Evolutionary conservation across 2,113 vertebrate genomes (phyloP), one percentile per base, ranked within the genome.

Genomic region (Leucopsar rothschildi): DNA sequence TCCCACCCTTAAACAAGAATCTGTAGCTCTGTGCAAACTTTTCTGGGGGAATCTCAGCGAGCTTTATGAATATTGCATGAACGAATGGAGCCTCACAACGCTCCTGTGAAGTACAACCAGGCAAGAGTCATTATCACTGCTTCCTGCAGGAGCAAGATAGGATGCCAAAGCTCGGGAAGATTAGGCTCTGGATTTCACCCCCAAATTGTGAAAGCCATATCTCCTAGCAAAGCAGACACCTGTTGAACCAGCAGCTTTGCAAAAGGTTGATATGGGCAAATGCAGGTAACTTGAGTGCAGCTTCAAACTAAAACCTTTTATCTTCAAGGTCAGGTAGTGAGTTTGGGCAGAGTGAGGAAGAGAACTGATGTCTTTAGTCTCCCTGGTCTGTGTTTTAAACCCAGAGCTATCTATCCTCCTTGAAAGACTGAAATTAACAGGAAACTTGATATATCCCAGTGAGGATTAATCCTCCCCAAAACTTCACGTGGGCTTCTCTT

Each of bases 31-130:
- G 85, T 60, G 49, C 35, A 70, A 77, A 83, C 90, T 88, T 63
- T 70, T 71, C 47, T 93, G 70, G 72, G 85, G 68, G 71, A 94
- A 94, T 92, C 92, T 95, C 68, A 27, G 92, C 21, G 63, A 73
- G 60, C 55, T 76, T 93, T 77, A 93, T 93, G 82, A 75, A 94
- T 94, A 60, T 63, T 90, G 79, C 25, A 86, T 88, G 92, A 73
- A 39, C 8, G 64, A 66, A 45, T 27, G 82, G 80, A 93, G 56
- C 75, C 78, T 86, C 0, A 0, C 56, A 85, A 55, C 61, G 55
- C 3, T 15, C 72, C 61, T 65, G 45, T 61, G 91, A 77, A 82
- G 29, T 73, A 85, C 75, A 55, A 1, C 33, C 19, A 28, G 55
- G 75, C 86, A 29, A 33, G 59, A 83, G 64, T 45, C 82, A 49